Conservation (phyloP, 2,113 vertebrate species). For the Daubentonia madagascariensis region DNA sequence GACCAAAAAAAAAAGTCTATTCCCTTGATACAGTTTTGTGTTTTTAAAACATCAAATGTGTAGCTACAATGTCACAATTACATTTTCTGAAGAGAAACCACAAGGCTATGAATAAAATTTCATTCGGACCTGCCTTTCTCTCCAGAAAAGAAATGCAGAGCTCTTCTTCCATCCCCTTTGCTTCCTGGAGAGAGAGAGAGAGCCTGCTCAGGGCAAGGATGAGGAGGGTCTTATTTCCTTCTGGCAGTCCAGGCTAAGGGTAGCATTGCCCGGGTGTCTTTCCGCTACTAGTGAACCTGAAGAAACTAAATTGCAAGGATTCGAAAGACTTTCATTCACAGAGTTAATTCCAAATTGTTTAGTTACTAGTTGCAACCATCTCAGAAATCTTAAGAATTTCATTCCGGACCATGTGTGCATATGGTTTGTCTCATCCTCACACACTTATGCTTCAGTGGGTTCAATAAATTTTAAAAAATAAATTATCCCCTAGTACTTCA, state of each 20-base stretch:
- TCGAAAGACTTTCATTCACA: not conserved
- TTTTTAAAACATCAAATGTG: slow-evolving; percentile 13
- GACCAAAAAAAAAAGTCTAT: not conserved
- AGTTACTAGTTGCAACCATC: not conserved
- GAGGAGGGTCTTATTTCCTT: not conserved
- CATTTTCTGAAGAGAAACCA: not conserved
- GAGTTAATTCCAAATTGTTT: slow-evolving; percentile 48
- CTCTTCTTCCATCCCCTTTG: not conserved
- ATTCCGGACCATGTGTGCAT: slow-evolving; percentile 14
- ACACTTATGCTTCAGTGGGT: slow-evolving; percentile 42
- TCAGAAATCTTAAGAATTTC: not conserved
- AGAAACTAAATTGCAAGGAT: slow-evolving; percentile 19
- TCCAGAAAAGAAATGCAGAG: not conserved
- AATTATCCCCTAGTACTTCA: slow-evolving; percentile 48
- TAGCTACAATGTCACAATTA: not conserved
- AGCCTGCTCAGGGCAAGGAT: not conserved
- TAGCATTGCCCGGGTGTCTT: not conserved
- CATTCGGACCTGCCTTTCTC: not conserved
- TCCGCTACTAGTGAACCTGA: slow-evolving; percentile 6
- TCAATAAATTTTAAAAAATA: slow-evolving; percentile 58
- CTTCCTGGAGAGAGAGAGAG: not conserved
- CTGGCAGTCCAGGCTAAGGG: not conserved
- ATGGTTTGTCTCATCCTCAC: slow-evolving; percentile 25
- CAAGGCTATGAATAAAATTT: not conserved
- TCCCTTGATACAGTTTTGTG: not conserved